Evolutionary conservation across 2,888 invertebrate species (phyloP).

Genomic region (Tryphoninae sp.): DNA sequence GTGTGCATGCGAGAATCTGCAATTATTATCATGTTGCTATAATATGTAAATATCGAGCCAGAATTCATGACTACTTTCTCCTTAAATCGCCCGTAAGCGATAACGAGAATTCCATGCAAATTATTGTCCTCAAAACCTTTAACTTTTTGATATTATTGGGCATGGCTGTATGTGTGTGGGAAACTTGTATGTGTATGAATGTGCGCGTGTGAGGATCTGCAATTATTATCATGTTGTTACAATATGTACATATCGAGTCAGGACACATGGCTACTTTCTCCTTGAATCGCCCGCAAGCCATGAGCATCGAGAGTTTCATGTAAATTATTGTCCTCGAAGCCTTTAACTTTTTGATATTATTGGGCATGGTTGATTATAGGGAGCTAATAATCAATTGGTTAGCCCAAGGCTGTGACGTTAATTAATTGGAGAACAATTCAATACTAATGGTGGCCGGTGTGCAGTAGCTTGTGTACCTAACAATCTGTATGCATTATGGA

Average conservation of each 20-base stretch:
- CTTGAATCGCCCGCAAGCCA: background rate
- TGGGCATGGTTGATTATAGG: slow-evolving; percentile 77
- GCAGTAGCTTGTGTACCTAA: slow-evolving; percentile 16
- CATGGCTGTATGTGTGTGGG: slow-evolving; percentile 66
- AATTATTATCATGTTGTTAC: too few species aligned
- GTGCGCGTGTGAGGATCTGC: too few species aligned
- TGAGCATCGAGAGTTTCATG: slow-evolving; percentile 49
- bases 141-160: slow-evolving; percentile 65
- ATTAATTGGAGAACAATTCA: slow-evolving; percentile 78
- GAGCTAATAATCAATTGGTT: slow-evolving; percentile 79
- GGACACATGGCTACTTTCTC: background rate
- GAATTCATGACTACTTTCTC: background rate
- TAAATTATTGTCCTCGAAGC: slow-evolving; percentile 78
- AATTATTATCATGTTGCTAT: too few species aligned
- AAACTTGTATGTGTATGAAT: too few species aligned
- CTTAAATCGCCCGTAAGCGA: background rate
- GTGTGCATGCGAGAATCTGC: too few species aligned
- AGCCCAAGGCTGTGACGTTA: slow-evolving; percentile 75
- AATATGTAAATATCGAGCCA: too few species aligned
- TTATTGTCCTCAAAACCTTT: slow-evolving; percentile 76
- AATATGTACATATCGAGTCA: too few species aligned
- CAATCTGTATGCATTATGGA: background rate
- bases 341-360: slow-evolving; percentile 42
- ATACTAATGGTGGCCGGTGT: slow-evolving; percentile 23
- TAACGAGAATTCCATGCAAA: slow-evolving; percentile 67